Percentiles rank a stretch among this genome's conserved stretches.
Conservation (phyloP, 2,113 vertebrate genomes). For the Numida meleagris region DNA sequence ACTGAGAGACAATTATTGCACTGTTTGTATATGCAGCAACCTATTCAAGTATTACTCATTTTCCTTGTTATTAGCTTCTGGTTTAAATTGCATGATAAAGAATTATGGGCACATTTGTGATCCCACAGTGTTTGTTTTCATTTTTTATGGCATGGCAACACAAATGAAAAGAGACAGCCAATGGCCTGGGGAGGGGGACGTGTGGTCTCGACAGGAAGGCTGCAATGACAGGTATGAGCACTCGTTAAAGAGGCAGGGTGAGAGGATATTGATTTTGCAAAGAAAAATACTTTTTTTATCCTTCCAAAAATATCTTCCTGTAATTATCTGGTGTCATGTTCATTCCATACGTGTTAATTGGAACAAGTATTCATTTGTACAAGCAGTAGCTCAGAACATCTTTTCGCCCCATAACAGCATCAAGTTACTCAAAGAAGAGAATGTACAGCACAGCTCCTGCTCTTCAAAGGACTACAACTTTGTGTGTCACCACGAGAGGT, state of each 20-base stretch:
- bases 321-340: conserved; percentile 47
- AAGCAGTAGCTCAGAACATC: background rate
- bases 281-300: conserved; percentile 35
- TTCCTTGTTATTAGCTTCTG: conserved; percentile 70
- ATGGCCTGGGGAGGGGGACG: conserved; percentile 8
- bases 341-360: conserved; percentile 35
- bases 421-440: background rate
- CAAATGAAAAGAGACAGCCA: conserved; percentile 66
- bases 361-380: conserved; percentile 61
- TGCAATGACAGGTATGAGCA: conserved; percentile 36
- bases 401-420: background rate
- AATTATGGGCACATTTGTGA: conserved; percentile 54
- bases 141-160: conserved; percentile 45
- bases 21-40: conserved; percentile 68
- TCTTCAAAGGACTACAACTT: background rate
- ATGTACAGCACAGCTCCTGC: background rate
- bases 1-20: conserved; percentile 72
- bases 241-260: conserved; percentile 16
- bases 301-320: conserved; percentile 33
- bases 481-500: background rate
- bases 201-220: conserved; percentile 33
- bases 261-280: conserved; percentile 41
- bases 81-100: conserved; percentile 68
- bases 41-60: conserved; percentile 71
- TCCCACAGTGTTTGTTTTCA: conserved; percentile 55